Percentiles rank a stretch among this genome's conserved stretches.
Conservation (phyloP, 2,113 vertebrate genomes). For the Amblyornis subalaris region DNA sequence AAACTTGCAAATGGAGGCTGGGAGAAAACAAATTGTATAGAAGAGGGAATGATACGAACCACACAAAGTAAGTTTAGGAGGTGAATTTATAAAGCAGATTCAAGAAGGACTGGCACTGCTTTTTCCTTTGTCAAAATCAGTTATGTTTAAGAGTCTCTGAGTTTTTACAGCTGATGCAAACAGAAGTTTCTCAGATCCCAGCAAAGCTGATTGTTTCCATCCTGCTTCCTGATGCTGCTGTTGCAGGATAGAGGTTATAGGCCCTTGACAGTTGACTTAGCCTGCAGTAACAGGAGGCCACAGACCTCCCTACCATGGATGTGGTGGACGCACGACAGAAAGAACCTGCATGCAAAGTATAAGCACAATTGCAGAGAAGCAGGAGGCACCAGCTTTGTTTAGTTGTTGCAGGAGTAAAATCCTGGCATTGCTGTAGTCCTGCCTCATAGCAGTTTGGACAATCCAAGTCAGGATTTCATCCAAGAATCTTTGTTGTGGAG, state of each 20-base stretch:
- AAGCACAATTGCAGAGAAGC: not conserved
- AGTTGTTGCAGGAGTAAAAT: not conserved
- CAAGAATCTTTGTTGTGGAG: not conserved
- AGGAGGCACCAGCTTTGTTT: not conserved
- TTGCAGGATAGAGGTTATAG: not conserved
- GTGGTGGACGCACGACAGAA: not conserved
- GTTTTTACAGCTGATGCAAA: not conserved
- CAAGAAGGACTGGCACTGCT: not conserved
- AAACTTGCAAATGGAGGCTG: not conserved
- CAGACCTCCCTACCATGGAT: not conserved
- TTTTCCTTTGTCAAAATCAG: not conserved
- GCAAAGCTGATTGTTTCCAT: not conserved
- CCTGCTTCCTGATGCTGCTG: not conserved
- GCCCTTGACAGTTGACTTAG: not conserved
- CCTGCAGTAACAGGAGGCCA: not conserved
- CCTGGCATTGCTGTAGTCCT: not conserved
- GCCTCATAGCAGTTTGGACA: not conserved
- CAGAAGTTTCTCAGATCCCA: not conserved
- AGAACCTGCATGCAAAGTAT: not conserved
- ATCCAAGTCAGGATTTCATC: not conserved
- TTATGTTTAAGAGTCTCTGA: not conserved
- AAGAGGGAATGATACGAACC: not conserved
- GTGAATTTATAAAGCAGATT: not conserved
- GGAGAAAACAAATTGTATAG: not conserved
- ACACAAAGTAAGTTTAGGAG: not conserved